Percentiles rank a stretch among this genome's conserved stretches.
These are phyloP conservation scores for Babylonia areolata DNA, from an alignment of 1,140 invertebrate genomes.

Conservation along the genomic window DNA sequence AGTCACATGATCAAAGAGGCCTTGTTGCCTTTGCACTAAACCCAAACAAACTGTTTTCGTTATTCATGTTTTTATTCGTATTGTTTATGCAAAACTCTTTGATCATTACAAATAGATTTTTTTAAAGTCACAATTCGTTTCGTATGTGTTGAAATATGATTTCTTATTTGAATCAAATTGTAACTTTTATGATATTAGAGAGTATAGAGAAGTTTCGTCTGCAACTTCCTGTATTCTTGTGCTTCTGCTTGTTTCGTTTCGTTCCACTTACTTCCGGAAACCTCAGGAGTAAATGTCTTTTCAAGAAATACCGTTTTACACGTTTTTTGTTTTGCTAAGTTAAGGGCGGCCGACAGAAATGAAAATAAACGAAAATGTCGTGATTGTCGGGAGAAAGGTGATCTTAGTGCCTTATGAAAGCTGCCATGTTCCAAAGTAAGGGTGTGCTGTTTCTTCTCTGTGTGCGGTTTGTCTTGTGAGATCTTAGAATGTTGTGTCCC, in stretches of 20 bases:
- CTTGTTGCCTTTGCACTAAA: neutral
- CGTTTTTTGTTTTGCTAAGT: neutral
- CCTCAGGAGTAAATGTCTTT: too few species aligned
- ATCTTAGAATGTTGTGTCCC: too few species aligned
- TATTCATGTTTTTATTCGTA: neutral
- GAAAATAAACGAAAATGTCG: constrained; percentile 55
- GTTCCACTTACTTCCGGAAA: too few species aligned
- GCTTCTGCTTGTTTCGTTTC: neutral
- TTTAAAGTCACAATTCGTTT: too few species aligned
- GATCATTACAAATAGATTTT: too few species aligned
- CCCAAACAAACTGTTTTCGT: neutral
- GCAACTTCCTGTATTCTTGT: neutral
- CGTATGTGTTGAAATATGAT: too few species aligned
- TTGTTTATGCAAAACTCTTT: neutral
- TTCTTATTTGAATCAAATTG: too few species aligned
- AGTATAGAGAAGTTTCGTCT: neutral
- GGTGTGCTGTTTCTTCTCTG: too few species aligned
- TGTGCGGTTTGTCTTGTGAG: too few species aligned
- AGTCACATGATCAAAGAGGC: constrained; percentile 6
- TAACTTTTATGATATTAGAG: neutral
- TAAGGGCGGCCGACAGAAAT: constrained; percentile 30
- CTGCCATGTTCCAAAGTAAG: constrained; percentile 87
- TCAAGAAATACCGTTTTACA: too few species aligned
- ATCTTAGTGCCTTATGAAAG: constrained; percentile 85
- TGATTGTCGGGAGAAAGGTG: constrained; percentile 71